Conservation (phyloP, 92 coral and sea anemone genomes). For the Virgularia gustaviana region DNA sequence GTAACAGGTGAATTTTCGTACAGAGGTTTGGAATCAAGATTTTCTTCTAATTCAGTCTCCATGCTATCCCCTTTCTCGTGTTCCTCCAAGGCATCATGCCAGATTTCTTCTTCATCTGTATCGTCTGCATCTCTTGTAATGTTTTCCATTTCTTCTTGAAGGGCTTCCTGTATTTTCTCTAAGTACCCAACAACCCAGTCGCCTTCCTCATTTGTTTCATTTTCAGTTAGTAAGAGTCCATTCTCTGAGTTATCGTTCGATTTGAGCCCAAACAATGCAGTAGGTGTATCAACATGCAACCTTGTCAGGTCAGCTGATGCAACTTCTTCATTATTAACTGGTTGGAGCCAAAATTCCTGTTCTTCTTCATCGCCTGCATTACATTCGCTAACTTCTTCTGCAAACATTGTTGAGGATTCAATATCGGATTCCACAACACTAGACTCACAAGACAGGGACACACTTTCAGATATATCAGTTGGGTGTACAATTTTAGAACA, state of each 20-base stretch:
- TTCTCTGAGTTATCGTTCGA: background rate
- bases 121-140: conserved; percentile 6
- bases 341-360: background rate
- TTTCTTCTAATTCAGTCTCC: conserved; percentile 1
- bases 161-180: conserved; percentile 13
- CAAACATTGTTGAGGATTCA: background rate
- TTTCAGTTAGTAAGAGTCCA: background rate
- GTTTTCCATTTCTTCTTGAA: conserved; percentile 16
- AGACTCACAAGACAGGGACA: background rate
- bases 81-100: conserved; percentile 14
- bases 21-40: conserved; percentile 48
- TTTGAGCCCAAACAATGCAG: background rate
- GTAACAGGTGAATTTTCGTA: conserved; percentile 53
- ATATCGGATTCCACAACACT: background rate
- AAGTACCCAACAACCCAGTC: conserved; percentile 16
- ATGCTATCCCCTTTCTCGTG: background rate
- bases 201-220: background rate
- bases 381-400: background rate
- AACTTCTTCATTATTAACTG: background rate
- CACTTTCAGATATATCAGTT: background rate
- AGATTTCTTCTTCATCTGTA: conserved; percentile 10
- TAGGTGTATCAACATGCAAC: background rate
- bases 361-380: background rate
- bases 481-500: conserved; percentile 1
- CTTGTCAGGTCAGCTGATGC: background rate